Base-by-base conservation (phyloP, 2,113 vertebrate genomes). In the Solea solea region DNA sequence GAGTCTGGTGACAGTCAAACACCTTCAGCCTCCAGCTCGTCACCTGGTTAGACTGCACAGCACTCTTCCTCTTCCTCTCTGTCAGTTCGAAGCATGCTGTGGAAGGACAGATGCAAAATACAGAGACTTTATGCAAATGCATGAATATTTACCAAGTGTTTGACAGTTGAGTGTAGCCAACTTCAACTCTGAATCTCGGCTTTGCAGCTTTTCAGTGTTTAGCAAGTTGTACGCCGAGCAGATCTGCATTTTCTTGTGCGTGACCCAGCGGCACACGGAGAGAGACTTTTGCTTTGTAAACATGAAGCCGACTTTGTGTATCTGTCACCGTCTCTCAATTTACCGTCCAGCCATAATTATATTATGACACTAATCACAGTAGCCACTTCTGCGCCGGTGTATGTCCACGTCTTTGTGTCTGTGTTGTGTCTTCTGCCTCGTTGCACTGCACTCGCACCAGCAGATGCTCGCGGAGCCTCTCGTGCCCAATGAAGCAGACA, bases 401-500 rank as follows among this genome's bases (percentile, higher is more conserved):
- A 42, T 84, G 50, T 28, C 66, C 14, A 59, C 80, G 69, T 78
- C 52, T 42, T 11, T 69, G 42, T 71, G 44, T 66, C 63, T 74
- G 41, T 80, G 68, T 69, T 42, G 58, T 21, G 40, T 83, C 66
- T 77, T 82, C 69, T 83, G 76, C 74, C 28, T 88, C 72, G 74
- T 50, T 81, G 78, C 79, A 63, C 55, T 68, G n/a, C 1, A 25
- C 69, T 80, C 45, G 44, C 61, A 58, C 50, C 8, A 72, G 64
- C 62, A 76, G 51, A 80, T 83, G 81, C 76, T 74, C 80, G 60
- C 45, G 70, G 70, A 69, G 63, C 64, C 74, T 84, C 69, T 81
- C 67, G 65, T n/a, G 78, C 76, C 80, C 69, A 72, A 70, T 85
- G 78, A 88, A 83, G 74, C 74, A 79, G 81, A 84, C 72, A 82